Conservation (phyloP, 2,113 vertebrate genomes). For the Nymphicus hollandicus region DNA sequence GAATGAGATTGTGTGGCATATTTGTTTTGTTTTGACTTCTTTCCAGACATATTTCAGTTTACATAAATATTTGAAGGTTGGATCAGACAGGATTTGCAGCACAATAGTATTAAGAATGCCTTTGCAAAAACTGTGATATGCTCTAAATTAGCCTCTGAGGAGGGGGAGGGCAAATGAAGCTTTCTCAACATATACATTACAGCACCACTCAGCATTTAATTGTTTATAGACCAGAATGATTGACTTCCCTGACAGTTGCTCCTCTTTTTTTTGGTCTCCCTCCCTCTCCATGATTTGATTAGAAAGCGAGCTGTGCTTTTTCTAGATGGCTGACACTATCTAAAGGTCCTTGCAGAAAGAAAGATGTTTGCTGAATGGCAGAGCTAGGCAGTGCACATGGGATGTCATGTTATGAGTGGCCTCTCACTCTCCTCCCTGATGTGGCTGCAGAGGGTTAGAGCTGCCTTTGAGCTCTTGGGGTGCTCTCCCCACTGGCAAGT, state of each 20-base stretch:
- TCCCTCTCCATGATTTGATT: neutral
- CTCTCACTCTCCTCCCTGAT: conserved; percentile 1
- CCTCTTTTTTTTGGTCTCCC: neutral
- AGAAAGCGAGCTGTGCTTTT: neutral
- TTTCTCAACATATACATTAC: neutral
- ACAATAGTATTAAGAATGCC: conserved; percentile 72
- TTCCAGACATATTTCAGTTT: conserved; percentile 76
- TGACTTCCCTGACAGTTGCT: neutral
- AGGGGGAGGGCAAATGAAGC: neutral
- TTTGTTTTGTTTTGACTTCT: conserved; percentile 63
- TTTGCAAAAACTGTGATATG: conserved; percentile 67
- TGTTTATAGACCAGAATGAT: neutral
- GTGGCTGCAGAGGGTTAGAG: conserved; percentile 43
- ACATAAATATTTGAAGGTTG: conserved; percentile 75
- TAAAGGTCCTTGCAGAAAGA: neutral
- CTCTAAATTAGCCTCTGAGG: conserved; percentile 56
- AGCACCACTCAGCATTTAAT: neutral
- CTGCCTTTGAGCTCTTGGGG: conserved; percentile 6
- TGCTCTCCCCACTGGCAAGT: neutral
- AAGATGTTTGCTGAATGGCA: neutral
- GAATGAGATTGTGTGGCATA: conserved; percentile 38
- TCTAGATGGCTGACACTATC: neutral
- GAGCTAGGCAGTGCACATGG: neutral
- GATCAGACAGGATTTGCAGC: conserved; percentile 77
- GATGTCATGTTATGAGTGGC: neutral